Percentiles rank a stretch among this genome's conserved stretches.
Evolutionary conservation across 1,140 invertebrate genomes (phyloP).

Genomic region (Teleogryllus occipitalis): DNA sequence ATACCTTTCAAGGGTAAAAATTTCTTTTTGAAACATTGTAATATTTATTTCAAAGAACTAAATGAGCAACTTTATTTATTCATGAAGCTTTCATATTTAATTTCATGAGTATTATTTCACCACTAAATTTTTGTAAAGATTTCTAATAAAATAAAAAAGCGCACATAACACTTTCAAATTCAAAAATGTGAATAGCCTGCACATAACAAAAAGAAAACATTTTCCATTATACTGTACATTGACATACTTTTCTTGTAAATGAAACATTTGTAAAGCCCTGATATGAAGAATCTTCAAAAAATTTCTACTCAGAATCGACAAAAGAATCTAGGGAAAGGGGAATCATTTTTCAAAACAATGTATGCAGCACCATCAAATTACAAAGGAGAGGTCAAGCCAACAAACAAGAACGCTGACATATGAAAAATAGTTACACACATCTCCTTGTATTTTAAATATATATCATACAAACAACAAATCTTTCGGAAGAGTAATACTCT

Average conservation of each 20-base stretch:
- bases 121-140: neutral
- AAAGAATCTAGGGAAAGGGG: neutral
- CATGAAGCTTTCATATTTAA: neutral
- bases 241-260: neutral
- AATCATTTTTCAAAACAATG: neutral
- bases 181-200: neutral
- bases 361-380: neutral
- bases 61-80: neutral
- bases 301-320: neutral
- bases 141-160: neutral
- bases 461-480: slow-evolving; percentile 5
- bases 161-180: neutral
- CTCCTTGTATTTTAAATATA: neutral
- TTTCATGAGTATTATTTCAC: neutral
- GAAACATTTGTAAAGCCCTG: neutral
- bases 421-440: neutral
- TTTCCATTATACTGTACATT: too few species aligned
- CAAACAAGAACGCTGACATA: neutral
- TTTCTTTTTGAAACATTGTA: too few species aligned
- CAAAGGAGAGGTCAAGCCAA: neutral
- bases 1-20: neutral
- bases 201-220: neutral
- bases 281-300: neutral
- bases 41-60: neutral
- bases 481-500: neutral